Base-by-base conservation (phyloP, 2,797 vertebrate genomes). In the Falco berigora region DNA sequence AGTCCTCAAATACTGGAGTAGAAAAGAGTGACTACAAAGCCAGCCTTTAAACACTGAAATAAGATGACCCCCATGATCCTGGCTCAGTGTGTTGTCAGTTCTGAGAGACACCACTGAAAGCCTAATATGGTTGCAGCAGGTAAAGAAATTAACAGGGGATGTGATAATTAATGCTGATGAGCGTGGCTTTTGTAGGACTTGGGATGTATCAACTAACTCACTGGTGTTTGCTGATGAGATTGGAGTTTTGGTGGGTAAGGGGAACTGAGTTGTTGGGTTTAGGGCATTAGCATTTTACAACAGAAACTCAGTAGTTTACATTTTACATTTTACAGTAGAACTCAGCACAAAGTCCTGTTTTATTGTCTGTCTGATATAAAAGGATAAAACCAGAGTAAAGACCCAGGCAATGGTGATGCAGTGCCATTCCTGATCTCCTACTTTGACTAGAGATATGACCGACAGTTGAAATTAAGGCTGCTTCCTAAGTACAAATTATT, bases 301-400 rank as follows among this genome's bases (percentile, higher is more conserved):
- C 25, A 91, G 40, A 58, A 75, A 72, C 32, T 23, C 0, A 0
- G 9, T 42, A 42, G 13, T 42, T 42, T 42, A 42, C 40, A 42
- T 42, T 42, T 42, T 42, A 42, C 40, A 14, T 42, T 42, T 14
- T 15, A 42, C 40, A 42, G 40, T 42, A 42, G 62, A 75, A 72
- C 32, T 23, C 0, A 0, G 9, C 17, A 25, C 0, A 2, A 52
- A 78, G 76, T 73, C 85, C 59, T 82, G 22, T 6, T 93, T 84
- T 73, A 34, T 62, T 77, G 3, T 75, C n/a, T 71, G 2, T 61
- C 46, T 75, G 62, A 36, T 27, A 52, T 2, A 36, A 78, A 86
- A 17, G 36, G 8, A 40, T 44, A 67, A 72, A 90, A 75, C 19
- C 50, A 12, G 20, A 32, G 8, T 61, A 42, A 77, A 53, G 38